A percentile compares a stretch with the other conserved stretches of the same genome.
Evolutionary conservation across 2,797 vertebrate genomes (phyloP).

Genomic region (Channallabes apus): DNA sequence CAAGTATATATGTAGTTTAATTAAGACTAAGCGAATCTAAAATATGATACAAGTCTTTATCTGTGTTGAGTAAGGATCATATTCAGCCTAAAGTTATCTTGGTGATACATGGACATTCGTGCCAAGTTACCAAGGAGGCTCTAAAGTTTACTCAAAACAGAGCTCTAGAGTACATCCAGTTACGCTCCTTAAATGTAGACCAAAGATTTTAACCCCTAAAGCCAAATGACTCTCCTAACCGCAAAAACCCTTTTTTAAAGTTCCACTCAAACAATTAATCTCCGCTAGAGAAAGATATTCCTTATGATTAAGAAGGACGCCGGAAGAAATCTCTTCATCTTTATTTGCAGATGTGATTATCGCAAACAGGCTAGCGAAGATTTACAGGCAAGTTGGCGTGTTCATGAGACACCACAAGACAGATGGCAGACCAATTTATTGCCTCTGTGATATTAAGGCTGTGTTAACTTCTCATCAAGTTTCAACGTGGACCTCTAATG

Average conservation of each 20-base stretch:
- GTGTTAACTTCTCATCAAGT: conserved; percentile 48
- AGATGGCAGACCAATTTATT: conserved; percentile 53
- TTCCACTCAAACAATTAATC: background rate
- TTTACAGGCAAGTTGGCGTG: conserved; percentile 36
- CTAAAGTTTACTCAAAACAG: conserved; percentile 30
- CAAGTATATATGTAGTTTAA: conserved; percentile 4
- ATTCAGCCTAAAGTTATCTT: conserved; percentile 18
- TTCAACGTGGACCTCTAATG: conserved; percentile 47
- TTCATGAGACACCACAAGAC: conserved; percentile 36
- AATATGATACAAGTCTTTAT: background rate
- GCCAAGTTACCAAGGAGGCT: conserved; percentile 30
- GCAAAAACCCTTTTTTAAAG: background rate
- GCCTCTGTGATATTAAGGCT: conserved; percentile 46
- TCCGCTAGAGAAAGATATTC: too few species aligned
- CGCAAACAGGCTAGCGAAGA: conserved; percentile 36
- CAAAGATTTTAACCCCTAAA: conserved; percentile 12
- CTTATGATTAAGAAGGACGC: too few species aligned
- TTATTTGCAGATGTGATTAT: conserved; percentile 29
- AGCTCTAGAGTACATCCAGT: conserved; percentile 4
- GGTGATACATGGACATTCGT: conserved; percentile 24
- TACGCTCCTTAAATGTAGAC: conserved; percentile 12
- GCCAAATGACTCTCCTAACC: background rate
- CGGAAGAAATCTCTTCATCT: background rate
- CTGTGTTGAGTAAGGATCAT: background rate
- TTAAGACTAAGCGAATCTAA: background rate